Percentiles rank a stretch among this genome's conserved stretches.
These are phyloP conservation scores for Falcunculus frontatus DNA, from an alignment of 2,113 vertebrate species.

Conservation along the genomic window DNA sequence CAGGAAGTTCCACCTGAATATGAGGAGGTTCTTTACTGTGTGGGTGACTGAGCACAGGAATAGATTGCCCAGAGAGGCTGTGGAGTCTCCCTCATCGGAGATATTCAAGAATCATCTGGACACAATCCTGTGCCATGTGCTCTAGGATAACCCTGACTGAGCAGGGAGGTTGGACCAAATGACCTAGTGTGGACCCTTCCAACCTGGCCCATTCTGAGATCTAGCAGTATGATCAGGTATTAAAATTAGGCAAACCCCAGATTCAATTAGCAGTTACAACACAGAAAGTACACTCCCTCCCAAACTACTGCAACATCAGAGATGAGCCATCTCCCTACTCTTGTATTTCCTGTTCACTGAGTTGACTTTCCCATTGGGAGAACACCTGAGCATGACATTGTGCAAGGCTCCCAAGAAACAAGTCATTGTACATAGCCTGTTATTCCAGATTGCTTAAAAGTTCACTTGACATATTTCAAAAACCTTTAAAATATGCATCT, in stretches of 20 bases:
- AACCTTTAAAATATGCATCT: neutral
- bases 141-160: neutral
- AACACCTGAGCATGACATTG: neutral
- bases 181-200: neutral
- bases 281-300: neutral
- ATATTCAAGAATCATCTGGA: neutral
- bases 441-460: neutral
- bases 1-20: neutral
- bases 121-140: neutral
- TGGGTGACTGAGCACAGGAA: neutral
- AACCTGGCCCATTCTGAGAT: neutral
- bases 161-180: neutral
- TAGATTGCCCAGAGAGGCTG: neutral
- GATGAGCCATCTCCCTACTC: neutral
- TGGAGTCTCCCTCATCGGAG: neutral
- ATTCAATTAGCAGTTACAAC: neutral
- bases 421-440: neutral
- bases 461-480: neutral
- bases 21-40: neutral
- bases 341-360: neutral
- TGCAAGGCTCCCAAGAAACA: neutral
- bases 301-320: neutral
- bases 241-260: neutral
- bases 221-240: neutral
- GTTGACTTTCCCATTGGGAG: neutral